These are phyloP conservation scores for Nothocercus nigrocapillus DNA, from an alignment of 2,113 vertebrate genomes.

Conservation along the genomic window DNA sequence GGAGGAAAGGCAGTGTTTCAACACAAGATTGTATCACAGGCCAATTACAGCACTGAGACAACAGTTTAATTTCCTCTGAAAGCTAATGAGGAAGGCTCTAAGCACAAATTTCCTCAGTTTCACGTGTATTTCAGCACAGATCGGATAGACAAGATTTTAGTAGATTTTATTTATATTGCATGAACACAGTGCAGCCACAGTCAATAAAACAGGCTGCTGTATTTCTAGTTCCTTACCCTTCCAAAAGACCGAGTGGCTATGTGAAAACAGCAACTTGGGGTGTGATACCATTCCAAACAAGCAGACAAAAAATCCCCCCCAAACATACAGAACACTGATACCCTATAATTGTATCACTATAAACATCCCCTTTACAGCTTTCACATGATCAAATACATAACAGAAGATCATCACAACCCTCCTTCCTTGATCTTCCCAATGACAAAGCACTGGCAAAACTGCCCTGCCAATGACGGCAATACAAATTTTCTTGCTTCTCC, in stretches of 20 bases:
- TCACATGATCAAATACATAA: not conserved
- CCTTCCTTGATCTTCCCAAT: not conserved
- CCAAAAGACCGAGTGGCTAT: not conserved
- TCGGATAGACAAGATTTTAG: not conserved
- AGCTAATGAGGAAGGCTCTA: not conserved
- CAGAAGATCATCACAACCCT: not conserved
- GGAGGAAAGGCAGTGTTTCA: constrained; percentile 27
- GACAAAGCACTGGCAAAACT: not conserved
- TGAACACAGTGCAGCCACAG: not conserved
- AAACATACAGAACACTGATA: not conserved
- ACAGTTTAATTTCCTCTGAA: constrained; percentile 30
- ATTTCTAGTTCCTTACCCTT: not conserved
- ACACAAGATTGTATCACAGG: not conserved
- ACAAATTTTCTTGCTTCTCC: not conserved
- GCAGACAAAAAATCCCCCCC: not conserved
- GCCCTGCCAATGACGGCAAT: rapidly evolving
- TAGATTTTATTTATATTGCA: not conserved
- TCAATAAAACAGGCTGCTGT: not conserved
- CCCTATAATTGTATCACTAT: not conserved
- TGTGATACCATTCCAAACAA: not conserved
- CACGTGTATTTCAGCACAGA: not conserved
- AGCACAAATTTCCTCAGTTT: not conserved
- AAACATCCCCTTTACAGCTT: not conserved
- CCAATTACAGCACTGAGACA: constrained; percentile 29
- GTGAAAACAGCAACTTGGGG: not conserved